Conservation (phyloP, 2,113 vertebrate genomes). For the Macroglossus sobrinus region DNA sequence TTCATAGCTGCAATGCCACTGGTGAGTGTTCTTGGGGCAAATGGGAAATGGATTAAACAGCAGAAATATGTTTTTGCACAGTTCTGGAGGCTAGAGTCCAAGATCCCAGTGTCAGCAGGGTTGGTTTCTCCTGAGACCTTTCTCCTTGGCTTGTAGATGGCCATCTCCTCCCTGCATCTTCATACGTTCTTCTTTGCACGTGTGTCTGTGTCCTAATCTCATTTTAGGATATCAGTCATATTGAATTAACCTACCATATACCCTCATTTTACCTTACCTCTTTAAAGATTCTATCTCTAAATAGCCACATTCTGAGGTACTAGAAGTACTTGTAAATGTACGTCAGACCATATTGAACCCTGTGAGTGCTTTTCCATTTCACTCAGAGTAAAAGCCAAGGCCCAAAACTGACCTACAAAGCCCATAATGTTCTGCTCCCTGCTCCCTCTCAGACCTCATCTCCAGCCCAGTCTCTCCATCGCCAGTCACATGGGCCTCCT, state of each 20-base stretch:
- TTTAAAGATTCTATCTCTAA: neutral
- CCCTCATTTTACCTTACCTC: neutral
- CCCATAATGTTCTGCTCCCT: too few relatives aligned
- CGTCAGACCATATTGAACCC: neutral
- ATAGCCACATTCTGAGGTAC: neutral
- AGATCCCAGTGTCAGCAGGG: neutral
- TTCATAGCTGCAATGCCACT: too few relatives aligned
- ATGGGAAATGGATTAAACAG: neutral
- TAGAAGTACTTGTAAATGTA: neutral
- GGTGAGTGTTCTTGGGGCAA: too few relatives aligned
- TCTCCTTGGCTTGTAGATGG: neutral
- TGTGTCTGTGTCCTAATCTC: neutral
- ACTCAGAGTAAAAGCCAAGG: neutral
- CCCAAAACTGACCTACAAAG: neutral
- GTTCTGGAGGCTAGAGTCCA: neutral
- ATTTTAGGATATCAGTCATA: neutral
- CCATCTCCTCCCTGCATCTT: neutral
- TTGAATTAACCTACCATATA: neutral
- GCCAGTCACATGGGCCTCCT: neutral
- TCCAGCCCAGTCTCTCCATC: neutral
- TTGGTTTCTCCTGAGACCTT: neutral
- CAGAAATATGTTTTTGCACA: neutral
- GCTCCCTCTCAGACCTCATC: neutral
- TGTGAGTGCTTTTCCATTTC: neutral
- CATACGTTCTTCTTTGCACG: rapidly evolving